Conservation (phyloP, 1,140 invertebrate species). For the Oncopodura yosiiana region DNA sequence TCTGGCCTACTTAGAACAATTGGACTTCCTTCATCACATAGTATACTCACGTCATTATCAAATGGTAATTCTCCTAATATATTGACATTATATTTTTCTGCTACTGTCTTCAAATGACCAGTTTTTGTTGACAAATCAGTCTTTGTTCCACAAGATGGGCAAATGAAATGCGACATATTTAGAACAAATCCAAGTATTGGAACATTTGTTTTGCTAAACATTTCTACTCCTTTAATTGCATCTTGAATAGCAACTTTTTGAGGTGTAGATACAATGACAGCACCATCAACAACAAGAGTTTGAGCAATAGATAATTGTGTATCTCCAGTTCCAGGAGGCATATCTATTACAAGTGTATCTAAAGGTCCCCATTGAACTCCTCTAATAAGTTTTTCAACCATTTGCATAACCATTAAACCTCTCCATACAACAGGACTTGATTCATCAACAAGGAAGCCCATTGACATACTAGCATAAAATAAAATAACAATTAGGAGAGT, state of each 20-base stretch:
- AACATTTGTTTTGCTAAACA: slow-evolving; percentile 68
- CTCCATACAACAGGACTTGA: slow-evolving; percentile 75
- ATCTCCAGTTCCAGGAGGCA: slow-evolving; percentile 85
- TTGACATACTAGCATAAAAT: slow-evolving; percentile 62
- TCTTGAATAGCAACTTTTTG: slow-evolving; percentile 72
- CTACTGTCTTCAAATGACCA: neutral
- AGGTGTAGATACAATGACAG: slow-evolving; percentile 73
- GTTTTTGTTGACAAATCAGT: slow-evolving; percentile 17
- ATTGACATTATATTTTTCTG: too few species aligned
- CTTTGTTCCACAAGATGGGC: slow-evolving; percentile 52
- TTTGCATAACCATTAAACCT: slow-evolving; percentile 89
- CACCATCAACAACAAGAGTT: slow-evolving; percentile 70
- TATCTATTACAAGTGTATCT: slow-evolving; percentile 75
- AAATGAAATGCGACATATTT: slow-evolving; percentile 70
- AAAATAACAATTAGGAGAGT: neutral
- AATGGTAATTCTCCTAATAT: slow-evolving; percentile 66
- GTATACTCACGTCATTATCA: slow-evolving; percentile 55
- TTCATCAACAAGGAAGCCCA: slow-evolving; percentile 74
- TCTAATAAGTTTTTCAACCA: slow-evolving; percentile 68
- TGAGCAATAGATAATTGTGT: slow-evolving; percentile 78
- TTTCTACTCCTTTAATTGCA: slow-evolving; percentile 62
- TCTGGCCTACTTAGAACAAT: slow-evolving; percentile 60
- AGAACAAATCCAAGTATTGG: slow-evolving; percentile 71
- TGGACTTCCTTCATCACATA: slow-evolving; percentile 65
- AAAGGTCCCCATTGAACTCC: slow-evolving; percentile 71